These are phyloP conservation scores for Eudorcas thomsonii DNA, from an alignment of 2,113 vertebrate genomes.

Conservation along the genomic window DNA sequence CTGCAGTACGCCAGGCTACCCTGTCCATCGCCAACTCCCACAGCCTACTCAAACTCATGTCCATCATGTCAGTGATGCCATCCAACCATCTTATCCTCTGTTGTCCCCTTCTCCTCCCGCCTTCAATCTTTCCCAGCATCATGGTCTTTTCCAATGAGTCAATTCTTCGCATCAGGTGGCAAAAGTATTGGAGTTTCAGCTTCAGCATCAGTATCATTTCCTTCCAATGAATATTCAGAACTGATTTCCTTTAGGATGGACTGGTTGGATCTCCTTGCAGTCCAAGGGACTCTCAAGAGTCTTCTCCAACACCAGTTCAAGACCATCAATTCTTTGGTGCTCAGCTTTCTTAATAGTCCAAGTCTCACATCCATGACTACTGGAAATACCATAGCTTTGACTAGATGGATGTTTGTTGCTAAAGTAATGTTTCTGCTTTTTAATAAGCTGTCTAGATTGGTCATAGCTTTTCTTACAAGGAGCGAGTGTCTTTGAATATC, in stretches of 20 bases:
- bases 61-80: neutral
- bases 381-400: neutral
- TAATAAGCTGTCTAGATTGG: neutral
- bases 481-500: neutral
- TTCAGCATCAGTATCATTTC: neutral
- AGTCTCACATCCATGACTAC: neutral
- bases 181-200: neutral
- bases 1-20: neutral
- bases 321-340: neutral
- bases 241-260: neutral
- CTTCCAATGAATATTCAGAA: neutral
- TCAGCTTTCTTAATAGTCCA: neutral
- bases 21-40: rapidly evolving
- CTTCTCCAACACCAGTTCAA: neutral
- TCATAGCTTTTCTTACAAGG: neutral
- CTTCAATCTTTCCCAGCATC: neutral
- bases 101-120: neutral
- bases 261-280: neutral
- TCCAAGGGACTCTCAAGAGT: neutral
- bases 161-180: neutral
- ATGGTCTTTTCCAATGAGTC: neutral
- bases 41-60: neutral
- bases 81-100: neutral
- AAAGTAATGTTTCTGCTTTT: neutral
- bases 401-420: neutral